Base-by-base conservation (phyloP, 2,797 vertebrate species). In the Lophotriccus pileatus region DNA sequence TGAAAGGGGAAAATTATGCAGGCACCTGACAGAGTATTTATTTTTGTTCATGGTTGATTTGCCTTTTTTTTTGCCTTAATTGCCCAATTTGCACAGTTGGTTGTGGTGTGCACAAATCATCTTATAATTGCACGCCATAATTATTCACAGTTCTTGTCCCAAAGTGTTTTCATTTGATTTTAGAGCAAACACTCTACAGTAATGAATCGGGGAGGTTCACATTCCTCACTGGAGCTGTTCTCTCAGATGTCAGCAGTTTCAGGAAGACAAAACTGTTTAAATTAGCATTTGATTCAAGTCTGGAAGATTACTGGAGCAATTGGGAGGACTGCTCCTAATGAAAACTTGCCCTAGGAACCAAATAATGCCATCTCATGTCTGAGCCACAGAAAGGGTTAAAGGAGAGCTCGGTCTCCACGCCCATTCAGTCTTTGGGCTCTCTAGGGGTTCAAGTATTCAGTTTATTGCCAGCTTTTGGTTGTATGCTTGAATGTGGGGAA, bases 151-250 rank as follows among this genome's bases (percentile, higher is more conserved):
- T 91, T 94, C 91, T 94, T 62, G 67, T 90, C 88, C 64, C 80
- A 75, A 85, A 95, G 93, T 94, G 90, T 96, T 96, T 96, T 94
- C 87, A 93, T 96, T 96, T 84, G 80, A 93, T 94, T 96, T 95
- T 76, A 94, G 91, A 87, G 91, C 94, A 88, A 95, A 96, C 87
- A 90, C 72, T 96, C 67, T 87, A 74, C 36, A 89, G 84, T 85
- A 94, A 93, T 94, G 91, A 94, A 95, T 3, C 60, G 17, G 34
- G 64, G 74, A 95, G 90, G 77, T 87, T 94, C 72, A 83, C 24
- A 52, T 87, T 68, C 68, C 74, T 83, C 80, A 69, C 36, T 94
- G 86, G 64, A 94, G 81, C 68, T 90, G n/a, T 87, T 89, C 77
- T 91, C 68, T 94, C 70, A 41, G 44, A 79, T 66, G 90, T 95